Evolutionary conservation across 37 sponge, comb jelly and placozoan species (phyloP), one percentile per base, ranked within the genome.

Genomic region (Crambe crambe): DNA sequence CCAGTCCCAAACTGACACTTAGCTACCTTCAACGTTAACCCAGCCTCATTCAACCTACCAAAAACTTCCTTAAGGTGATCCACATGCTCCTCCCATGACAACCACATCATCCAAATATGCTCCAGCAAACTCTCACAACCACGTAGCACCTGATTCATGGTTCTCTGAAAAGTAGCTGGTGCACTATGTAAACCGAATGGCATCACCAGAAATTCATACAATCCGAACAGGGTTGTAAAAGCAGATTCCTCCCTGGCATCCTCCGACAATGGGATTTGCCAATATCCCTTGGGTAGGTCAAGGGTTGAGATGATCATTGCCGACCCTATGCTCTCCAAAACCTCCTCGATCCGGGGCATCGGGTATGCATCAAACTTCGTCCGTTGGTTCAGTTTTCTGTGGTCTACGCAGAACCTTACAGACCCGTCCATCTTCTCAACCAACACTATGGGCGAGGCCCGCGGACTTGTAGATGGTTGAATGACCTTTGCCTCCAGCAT

Each of bases 341-440:
- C 21, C 37, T 91, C 80, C 37, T 91, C 82, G 10, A 86, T 64
- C 26, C 73, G 56, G 0, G 91, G 91, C 80, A 91, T 72, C 5
- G 93, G 82, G 36, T 92, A 92, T 56, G 89, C 81, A 80, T 92
- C 86, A 12, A 62, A 68, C 25, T 71, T 74, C 18, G 93, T 42
- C 25, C 54, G 68, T 20, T 32, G 37, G 73, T 92, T 88, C 56
- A 92, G 70, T 37, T 68, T 68, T 40, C 89, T 3, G 82, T 85
- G 88, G 74, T 74, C 74, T 10, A 74, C 58, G 31, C 36, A 74
- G 20, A 74, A 10, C 27, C 58, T 27, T 57, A 77, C 0, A 0
- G 40, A 42, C 1, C 82, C 78, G 51, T 92, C 84, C 0, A 75
- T 79, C 63, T 87, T 84, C 0, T 58, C 62, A 0, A 84, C 84